Base-by-base conservation (phyloP, 2,888 invertebrate genomes). In the Orchesellides sinensis region DNA sequence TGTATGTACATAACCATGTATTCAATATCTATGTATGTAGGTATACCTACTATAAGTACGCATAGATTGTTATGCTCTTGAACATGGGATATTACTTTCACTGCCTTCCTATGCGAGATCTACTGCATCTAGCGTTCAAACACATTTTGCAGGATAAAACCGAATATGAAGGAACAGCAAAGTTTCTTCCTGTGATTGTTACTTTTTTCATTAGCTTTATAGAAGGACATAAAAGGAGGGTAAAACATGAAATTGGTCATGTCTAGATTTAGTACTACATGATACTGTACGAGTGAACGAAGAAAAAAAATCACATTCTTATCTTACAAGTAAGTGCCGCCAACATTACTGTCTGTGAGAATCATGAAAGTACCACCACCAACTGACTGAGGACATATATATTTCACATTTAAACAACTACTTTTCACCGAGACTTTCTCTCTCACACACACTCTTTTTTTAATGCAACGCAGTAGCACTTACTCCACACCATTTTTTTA, bases 401-500 rank as follows among this genome's bases (percentile, higher is more conserved):
- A 74, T 63, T 63, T 74, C 63, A 63, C 52, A 74, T 61, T 63
- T 73, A 63, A 73, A 49, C 27, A 59, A 32, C 52, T 19, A 63
- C 61, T 63, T 73, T 63, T 63, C 61, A 52, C 72, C 47, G 54
- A 19, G 17, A 25, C 47, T 49, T 25, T 49, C 63, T 56, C 25
- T 12, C 5, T n/a, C n/a, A n/a, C n/a, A n/a, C n/a, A n/a, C n/a
- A n/a, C 25, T 19, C 25, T 59, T 27, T 23, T 21, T 45, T 21
- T 59, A 59, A 19, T 32, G 17, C 10, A 19, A 54, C 17, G n/a
- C 27, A 35, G 10, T 27, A n/a, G n/a, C 14, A 52, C 47, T 25
- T 27, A 21, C 29, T 32, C 49, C 12, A 25, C 25, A 17, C 23
- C 47, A 29, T 17, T 68, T 59, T 49, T 68, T 78, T 78, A 78